A percentile compares a stretch with the other conserved stretches of the same genome.
Conservation (phyloP, 2,797 vertebrate species). For the Alcedo atthis region DNA sequence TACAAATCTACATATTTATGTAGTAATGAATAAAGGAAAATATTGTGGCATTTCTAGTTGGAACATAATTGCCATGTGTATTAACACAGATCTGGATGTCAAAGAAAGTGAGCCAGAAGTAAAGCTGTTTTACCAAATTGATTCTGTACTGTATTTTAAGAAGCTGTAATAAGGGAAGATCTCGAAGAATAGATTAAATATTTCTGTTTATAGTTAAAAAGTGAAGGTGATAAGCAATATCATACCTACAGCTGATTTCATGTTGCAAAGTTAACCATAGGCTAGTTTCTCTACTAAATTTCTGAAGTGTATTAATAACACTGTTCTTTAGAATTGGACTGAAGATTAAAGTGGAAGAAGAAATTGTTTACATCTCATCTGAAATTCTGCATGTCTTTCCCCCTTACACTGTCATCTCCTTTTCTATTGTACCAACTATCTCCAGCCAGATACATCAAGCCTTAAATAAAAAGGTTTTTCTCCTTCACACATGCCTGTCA, state of each 20-base stretch:
- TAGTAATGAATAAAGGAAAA: conserved; percentile 37
- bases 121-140: conserved; percentile 5
- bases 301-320: background rate
- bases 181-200: background rate
- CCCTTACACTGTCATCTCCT: background rate
- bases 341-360: background rate
- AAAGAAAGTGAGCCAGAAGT: conserved; percentile 24
- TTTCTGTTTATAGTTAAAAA: background rate
- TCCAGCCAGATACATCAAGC: background rate
- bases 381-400: background rate
- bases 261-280: background rate
- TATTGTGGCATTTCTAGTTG: conserved; percentile 44
- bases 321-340: background rate
- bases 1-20: conserved; percentile 50
- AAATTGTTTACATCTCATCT: background rate
- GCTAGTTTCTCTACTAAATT: background rate
- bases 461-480: background rate
- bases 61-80: conserved; percentile 32
- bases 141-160: conserved; percentile 26
- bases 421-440: background rate
- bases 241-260: background rate
- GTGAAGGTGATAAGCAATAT: background rate
- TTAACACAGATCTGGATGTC: conserved; percentile 27
- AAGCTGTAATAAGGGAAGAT: conserved; percentile 1
- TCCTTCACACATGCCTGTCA: background rate